Percentiles rank a stretch among this genome's conserved stretches.
Evolutionary conservation across 37 sponge, comb jelly and placozoan species (phyloP).

Genomic region (Cliona cf. orientalis): DNA sequence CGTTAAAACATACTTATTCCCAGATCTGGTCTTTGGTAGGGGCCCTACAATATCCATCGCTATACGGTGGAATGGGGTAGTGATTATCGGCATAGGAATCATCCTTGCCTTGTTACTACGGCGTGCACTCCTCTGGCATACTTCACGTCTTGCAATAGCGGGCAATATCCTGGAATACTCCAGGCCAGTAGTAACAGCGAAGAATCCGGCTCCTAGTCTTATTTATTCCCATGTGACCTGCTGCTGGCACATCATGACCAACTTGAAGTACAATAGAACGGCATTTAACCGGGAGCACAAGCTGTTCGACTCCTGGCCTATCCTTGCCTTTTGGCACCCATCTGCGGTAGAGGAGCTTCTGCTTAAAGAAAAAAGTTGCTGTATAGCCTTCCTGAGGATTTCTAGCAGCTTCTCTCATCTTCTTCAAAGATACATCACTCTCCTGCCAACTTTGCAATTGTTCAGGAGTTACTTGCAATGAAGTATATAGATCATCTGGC

Average conservation of each 20-base stretch:
- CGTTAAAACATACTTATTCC: constrained; percentile 33
- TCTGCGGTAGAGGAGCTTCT: too few species aligned
- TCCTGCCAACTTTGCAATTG: too few species aligned
- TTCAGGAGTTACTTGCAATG: too few species aligned
- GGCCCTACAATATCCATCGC: constrained; percentile 62
- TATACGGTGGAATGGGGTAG: constrained; percentile 28
- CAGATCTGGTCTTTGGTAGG: constrained; percentile 20
- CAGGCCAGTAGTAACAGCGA: constrained; percentile 37
- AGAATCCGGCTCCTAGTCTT: constrained; percentile 26
- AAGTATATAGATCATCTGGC: too few species aligned
- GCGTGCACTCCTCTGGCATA: constrained; percentile 23
- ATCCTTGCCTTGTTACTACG: too few species aligned
- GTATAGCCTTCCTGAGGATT: too few species aligned
- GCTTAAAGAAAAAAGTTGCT: too few species aligned
- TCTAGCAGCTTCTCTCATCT: too few species aligned
- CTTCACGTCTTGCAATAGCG: constrained; percentile 43
- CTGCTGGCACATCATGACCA: constrained; percentile 27
- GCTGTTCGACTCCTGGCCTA: not conserved
- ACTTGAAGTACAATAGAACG: constrained; percentile 10
- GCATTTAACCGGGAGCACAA: constrained; percentile 1
- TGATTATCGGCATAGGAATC: constrained; percentile 35
- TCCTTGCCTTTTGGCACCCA: too few species aligned
- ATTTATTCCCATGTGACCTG: constrained; percentile 21
- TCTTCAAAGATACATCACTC: too few species aligned
- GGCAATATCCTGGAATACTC: constrained; percentile 22